Evolutionary conservation across 2,888 invertebrate species (phyloP).

Genomic region (Thecocarcelia acutangulata): DNA sequence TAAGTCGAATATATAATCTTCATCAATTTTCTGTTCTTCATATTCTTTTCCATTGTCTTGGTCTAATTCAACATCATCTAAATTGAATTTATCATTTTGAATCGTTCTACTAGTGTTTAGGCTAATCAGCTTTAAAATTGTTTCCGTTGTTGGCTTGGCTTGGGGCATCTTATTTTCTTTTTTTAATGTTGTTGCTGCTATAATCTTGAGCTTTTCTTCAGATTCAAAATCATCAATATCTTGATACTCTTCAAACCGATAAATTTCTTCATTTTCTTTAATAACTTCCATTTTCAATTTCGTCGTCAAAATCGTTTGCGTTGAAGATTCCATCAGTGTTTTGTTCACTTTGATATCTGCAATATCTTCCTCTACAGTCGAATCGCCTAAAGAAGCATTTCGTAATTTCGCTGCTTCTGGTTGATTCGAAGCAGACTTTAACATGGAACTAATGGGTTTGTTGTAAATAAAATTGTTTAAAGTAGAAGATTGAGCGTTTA

Average conservation of each 20-base stretch:
- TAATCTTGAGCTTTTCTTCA: conserved; percentile 30
- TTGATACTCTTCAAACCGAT: conserved; percentile 77
- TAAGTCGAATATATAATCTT: conserved; percentile 76
- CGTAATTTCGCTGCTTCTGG: conserved; percentile 76
- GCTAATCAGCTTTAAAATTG: conserved; percentile 7
- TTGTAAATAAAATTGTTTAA: conserved; percentile 43
- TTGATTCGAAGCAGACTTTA: conserved; percentile 59
- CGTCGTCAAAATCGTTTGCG: conserved; percentile 16
- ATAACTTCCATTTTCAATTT: conserved; percentile 38
- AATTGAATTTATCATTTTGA: conserved; percentile 21
- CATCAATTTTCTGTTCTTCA: conserved; percentile 1
- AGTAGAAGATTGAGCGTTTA: neutral
- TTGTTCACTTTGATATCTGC: conserved; percentile 18
- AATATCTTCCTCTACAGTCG: conserved; percentile 41
- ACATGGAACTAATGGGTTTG: conserved; percentile 74
- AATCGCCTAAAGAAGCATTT: conserved; percentile 79
- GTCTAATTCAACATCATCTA: conserved; percentile 57
- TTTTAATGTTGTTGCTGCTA: conserved; percentile 28
- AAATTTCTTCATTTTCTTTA: conserved; percentile 66
- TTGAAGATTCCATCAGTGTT: conserved; percentile 34
- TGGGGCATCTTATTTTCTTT: neutral
- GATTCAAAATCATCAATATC: conserved; percentile 54
- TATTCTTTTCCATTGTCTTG: conserved; percentile 31
- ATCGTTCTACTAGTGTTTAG: conserved; percentile 12
- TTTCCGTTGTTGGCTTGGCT: conserved; percentile 33